Conservation (phyloP, 2,113 vertebrate genomes). For the Phalacrocorax pelagicus region DNA sequence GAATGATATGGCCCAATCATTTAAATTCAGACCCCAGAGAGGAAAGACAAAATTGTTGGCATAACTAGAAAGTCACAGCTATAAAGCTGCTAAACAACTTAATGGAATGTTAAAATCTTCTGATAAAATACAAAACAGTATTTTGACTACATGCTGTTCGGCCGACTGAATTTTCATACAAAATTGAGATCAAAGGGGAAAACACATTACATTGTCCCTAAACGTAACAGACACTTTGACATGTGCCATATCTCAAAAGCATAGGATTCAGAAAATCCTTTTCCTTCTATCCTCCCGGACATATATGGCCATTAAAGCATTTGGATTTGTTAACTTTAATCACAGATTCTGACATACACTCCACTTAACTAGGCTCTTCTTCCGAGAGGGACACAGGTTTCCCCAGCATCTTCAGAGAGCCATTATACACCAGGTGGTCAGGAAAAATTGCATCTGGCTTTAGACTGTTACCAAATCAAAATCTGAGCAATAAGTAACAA, state of each 20-base stretch:
- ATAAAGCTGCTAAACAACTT: not conserved
- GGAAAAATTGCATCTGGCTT: not conserved
- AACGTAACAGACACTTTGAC: not conserved
- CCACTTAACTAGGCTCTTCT: not conserved
- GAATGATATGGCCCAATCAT: rapidly evolving
- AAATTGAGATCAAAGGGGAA: not conserved
- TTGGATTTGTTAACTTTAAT: not conserved
- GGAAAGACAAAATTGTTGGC: not conserved
- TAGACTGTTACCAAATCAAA: not conserved
- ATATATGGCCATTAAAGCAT: not conserved
- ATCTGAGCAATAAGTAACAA: not conserved
- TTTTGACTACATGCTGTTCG: not conserved
- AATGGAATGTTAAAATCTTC: rapidly evolving
- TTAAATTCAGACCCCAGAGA: not conserved
- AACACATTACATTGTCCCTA: not conserved
- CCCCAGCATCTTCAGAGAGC: too few species aligned
- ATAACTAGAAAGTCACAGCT: not conserved
- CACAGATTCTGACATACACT: not conserved
- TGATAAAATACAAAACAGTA: not conserved
- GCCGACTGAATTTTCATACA: not conserved
- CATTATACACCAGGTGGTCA: too few species aligned
- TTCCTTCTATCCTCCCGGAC: not conserved
- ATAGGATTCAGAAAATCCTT: not conserved
- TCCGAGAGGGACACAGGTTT: rapidly evolving
- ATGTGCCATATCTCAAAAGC: not conserved